Percentiles rank a stretch among this genome's conserved stretches.
Evolutionary conservation across 2,888 invertebrate species (phyloP).

Genomic region (Physocephala rufipes): DNA sequence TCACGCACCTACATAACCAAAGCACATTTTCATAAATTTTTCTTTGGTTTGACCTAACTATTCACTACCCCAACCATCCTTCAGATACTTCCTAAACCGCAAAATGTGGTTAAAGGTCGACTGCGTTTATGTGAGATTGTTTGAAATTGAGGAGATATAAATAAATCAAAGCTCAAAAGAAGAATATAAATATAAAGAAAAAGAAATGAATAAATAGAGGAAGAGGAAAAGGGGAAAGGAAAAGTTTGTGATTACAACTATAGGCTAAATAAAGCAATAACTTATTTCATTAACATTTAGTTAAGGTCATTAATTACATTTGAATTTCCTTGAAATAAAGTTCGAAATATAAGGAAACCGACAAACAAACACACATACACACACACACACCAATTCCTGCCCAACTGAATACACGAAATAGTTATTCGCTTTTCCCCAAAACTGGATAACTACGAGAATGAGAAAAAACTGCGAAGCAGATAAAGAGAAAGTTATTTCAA

Average conservation of each 20-base stretch:
- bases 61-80: no score
- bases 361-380: no score
- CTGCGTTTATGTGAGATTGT: no score
- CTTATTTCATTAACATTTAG: slow-evolving; percentile 60
- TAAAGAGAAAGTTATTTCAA: slow-evolving; percentile 13
- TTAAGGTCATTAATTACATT: slow-evolving; percentile 63
- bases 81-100: background rate
- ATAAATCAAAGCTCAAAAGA: slow-evolving; percentile 50
- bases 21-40: background rate
- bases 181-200: no score
- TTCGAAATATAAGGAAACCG: background rate
- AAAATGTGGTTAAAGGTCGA: background rate
- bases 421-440: background rate
- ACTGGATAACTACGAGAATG: background rate
- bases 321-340: slow-evolving; percentile 53
- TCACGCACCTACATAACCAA: background rate
- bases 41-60: background rate
- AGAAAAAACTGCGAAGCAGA: background rate
- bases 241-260: slow-evolving; percentile 6
- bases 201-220: no score
- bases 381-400: background rate
- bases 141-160: no score
- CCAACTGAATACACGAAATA: no score
- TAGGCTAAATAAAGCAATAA: slow-evolving; percentile 48
- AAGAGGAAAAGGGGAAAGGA: no score